A percentile compares a stretch with the other conserved stretches of the same genome.
phyloP scores from a whole-genome alignment of 2,888 invertebrate genomes.

The Oscheius myriophilus region DNA sequence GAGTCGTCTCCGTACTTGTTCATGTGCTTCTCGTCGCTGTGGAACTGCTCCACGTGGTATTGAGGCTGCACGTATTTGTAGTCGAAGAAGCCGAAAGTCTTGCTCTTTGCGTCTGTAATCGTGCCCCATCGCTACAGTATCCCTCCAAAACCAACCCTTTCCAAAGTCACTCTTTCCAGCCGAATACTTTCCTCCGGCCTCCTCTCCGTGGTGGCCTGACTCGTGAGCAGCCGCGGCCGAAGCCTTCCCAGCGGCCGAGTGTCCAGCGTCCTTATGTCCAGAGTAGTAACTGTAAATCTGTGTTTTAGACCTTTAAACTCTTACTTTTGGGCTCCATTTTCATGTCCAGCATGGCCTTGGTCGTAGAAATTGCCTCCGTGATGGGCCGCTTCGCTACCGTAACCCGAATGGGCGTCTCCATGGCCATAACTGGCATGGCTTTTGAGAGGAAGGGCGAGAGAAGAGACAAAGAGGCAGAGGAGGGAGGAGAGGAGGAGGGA shows the following conservation, averaged over 20 bases:
- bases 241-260: slow-evolving; percentile 47
- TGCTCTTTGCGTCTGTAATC: slow-evolving; percentile 56
- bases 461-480: too few relatives aligned
- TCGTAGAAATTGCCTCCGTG: slow-evolving; percentile 42
- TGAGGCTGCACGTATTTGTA: slow-evolving; percentile 64
- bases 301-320: neutral
- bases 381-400: slow-evolving; percentile 49
- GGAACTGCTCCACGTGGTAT: slow-evolving; percentile 64
- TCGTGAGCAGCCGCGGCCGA: slow-evolving; percentile 45
- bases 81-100: slow-evolving; percentile 64
- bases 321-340: slow-evolving; percentile 30
- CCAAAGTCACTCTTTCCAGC: slow-evolving; percentile 52
- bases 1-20: slow-evolving; percentile 58
- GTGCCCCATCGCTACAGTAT: too few relatives aligned
- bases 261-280: slow-evolving; percentile 43
- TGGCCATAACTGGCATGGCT: slow-evolving; percentile 34
- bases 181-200: slow-evolving; percentile 47
- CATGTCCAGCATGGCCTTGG: slow-evolving; percentile 34
- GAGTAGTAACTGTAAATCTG: slow-evolving; percentile 30
- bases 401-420: slow-evolving; percentile 39
- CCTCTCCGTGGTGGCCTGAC: slow-evolving; percentile 44
- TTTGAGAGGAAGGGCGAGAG: neutral
- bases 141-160: slow-evolving; percentile 38
- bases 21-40: slow-evolving; percentile 63
- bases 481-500: neutral